Percentiles rank a stretch among this genome's conserved stretches.
Evolutionary conservation across 2,797 vertebrate species (phyloP).

Genomic region (Siniperca obscura): DNA sequence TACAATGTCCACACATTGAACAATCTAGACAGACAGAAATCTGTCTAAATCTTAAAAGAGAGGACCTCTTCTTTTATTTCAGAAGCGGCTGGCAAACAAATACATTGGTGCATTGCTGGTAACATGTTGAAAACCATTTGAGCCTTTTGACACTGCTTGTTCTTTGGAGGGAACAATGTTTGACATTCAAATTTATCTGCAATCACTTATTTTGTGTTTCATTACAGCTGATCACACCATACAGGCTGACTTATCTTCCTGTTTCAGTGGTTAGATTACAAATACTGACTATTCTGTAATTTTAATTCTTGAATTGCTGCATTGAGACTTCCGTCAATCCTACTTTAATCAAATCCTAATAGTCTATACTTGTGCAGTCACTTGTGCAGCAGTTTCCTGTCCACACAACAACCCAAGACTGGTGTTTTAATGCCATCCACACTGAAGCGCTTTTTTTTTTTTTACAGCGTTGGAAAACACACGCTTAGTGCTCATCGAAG

Average conservation of each 20-base stretch:
- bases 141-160: constrained; percentile 1
- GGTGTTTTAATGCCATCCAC: background rate
- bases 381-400: background rate
- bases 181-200: background rate
- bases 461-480: constrained; percentile 13
- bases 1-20: background rate
- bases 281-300: background rate
- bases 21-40: background rate
- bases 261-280: background rate
- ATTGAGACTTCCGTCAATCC: background rate
- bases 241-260: background rate
- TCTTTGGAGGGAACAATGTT: background rate
- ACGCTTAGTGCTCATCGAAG: background rate
- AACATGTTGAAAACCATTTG: background rate
- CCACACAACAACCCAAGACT: background rate
- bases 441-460: constrained; percentile 13
- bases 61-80: background rate
- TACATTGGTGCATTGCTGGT: background rate
- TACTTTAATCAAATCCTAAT: background rate
- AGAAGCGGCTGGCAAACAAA: background rate
- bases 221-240: background rate
- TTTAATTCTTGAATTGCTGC: background rate
- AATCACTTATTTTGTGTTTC: background rate
- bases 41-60: background rate
- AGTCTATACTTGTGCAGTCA: background rate